Evolutionary conservation across 2,888 invertebrate species (phyloP).

Genomic region (Cataglyphis rosenhaueri): DNA sequence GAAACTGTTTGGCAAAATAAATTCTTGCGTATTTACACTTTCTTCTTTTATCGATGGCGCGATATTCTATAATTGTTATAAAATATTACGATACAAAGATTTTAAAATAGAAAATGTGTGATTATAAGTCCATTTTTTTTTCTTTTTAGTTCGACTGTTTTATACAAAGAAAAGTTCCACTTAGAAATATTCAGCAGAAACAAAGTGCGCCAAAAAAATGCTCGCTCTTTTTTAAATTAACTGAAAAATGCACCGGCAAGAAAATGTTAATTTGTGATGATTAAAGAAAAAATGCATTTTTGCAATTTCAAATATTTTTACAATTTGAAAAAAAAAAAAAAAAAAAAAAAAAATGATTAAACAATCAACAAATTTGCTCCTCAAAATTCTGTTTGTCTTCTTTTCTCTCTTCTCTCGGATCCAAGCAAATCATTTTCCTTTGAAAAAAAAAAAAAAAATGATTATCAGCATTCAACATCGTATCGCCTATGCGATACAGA

Average conservation of each 20-base stretch:
- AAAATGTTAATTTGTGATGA: neutral
- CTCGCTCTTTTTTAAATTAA: neutral
- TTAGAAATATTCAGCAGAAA: neutral
- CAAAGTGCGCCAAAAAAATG: neutral
- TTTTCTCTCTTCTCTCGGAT: neutral
- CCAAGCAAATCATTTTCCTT: neutral
- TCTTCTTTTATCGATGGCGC: neutral
- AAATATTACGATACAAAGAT: neutral
- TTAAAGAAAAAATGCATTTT: neutral
- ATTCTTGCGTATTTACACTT: constrained; percentile 9
- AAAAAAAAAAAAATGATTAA: neutral
- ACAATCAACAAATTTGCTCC: neutral
- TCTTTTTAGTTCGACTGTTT: neutral
- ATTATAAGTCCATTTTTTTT: neutral
- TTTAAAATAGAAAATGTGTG: neutral
- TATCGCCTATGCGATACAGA: neutral
- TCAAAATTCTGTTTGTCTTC: neutral
- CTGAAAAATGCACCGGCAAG: neutral
- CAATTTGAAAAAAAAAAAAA: neutral
- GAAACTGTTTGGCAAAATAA: neutral
- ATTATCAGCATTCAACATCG: neutral
- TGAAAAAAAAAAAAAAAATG: neutral
- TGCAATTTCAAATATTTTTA: neutral
- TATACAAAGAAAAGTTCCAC: neutral
- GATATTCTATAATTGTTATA: neutral